Base-by-base conservation (phyloP, 1,140 invertebrate species). In the Holcopasites calliopsidis region DNA sequence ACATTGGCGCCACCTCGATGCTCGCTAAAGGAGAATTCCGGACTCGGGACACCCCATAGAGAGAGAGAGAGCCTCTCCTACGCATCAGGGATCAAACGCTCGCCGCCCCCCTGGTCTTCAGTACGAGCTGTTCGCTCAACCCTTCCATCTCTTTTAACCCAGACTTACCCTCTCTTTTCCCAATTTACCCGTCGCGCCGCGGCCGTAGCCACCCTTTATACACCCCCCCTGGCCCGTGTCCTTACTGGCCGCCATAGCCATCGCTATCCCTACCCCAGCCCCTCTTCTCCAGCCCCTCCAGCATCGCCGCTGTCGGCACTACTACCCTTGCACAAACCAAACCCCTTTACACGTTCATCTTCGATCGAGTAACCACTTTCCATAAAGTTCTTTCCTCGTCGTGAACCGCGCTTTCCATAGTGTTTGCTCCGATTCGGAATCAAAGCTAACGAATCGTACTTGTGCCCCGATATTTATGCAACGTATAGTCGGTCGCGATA, bases 1-100 rank as follows among this genome's bases (percentile, higher is more conserved):
- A 84, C 87, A 73, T 88, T 90, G 86, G 88, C 89, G 89, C 88
- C 89, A 90, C 88, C 87, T 90, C 85, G 85, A 61, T 54, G 69
- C 58, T 38, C 66, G 47, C 11, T 35, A 60, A 82, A 82, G 75
- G 68, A 82, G 54, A 6, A 4, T 69, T 69, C 23, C 62, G 66
- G 28, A 47, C 40, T n/a, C 35, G 38, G n/a, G n/a, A n/a, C n/a
- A n/a, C n/a, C n/a, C n/a, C n/a, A n/a, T n/a, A n/a, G n/a, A n/a
- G n/a, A n/a, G n/a, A 44, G 38, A 13, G 33, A 11, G 54, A 68
- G 54, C 18, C 31, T 58, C 71, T 57, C 50, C 54, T 75, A 66
- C 72, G 54, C 72, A 69, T 33, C 38, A 54, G 28, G 28, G 68
- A 70, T 58, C 54, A 47, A 58, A 44, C 54, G 52, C 13, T 42